Percentiles rank a stretch among this genome's conserved stretches.
phyloP scores from a whole-genome alignment of 92 coral and sea anemone genomes.

The Desmophyllum pertusum region DNA sequence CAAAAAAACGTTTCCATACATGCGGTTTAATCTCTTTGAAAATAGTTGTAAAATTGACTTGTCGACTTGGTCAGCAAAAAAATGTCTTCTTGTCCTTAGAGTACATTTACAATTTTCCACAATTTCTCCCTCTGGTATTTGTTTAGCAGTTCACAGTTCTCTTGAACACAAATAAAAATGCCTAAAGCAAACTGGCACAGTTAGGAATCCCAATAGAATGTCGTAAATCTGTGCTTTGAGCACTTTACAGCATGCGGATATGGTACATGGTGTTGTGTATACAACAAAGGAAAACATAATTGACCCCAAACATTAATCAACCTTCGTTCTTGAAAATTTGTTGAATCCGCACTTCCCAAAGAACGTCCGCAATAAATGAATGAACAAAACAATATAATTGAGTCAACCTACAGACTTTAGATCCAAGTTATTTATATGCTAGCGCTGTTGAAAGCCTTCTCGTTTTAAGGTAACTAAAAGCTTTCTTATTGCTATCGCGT shows the following conservation, averaged over 20 bases:
- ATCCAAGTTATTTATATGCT: background rate
- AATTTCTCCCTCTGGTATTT: too few species aligned
- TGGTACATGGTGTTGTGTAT: background rate
- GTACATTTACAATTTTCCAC: too few species aligned
- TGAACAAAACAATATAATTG: background rate
- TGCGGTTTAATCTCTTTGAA: too few species aligned
- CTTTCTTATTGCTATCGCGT: background rate
- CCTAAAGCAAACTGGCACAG: background rate
- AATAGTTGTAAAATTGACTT: too few species aligned
- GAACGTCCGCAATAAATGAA: background rate
- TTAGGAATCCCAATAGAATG: background rate
- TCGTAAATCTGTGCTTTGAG: background rate
- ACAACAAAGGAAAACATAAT: background rate
- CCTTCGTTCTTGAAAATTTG: background rate
- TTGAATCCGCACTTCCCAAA: background rate
- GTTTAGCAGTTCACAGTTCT: background rate
- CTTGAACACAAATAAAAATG: background rate
- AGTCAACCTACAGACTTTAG: background rate
- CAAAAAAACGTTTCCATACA: too few species aligned
- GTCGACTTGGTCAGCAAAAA: too few species aligned
- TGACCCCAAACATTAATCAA: background rate
- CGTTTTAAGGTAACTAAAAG: background rate
- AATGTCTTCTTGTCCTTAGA: too few species aligned
- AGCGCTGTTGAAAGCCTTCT: background rate
- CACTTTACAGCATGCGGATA: background rate